A percentile compares a stretch with the other conserved stretches of the same genome.
Conservation (phyloP, 1,140 invertebrate genomes). For the Formica exsecta region DNA sequence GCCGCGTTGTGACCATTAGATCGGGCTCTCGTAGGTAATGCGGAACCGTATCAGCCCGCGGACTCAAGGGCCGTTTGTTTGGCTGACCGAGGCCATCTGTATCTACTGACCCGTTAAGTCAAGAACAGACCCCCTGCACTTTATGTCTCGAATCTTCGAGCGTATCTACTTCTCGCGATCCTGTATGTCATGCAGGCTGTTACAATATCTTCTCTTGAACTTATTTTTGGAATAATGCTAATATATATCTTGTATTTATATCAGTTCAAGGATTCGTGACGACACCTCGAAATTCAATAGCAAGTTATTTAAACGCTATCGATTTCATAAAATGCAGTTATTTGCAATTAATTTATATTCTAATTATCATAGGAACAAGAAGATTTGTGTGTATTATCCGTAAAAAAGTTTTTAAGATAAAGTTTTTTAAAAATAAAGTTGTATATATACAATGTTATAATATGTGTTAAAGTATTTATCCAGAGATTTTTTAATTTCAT, state of each 20-base stretch:
- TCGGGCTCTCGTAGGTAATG: conserved; percentile 28
- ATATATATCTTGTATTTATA: conserved; percentile 11
- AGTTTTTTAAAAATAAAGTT: not conserved
- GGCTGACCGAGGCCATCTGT: conserved; percentile 60
- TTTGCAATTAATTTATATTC: not conserved
- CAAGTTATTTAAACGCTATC: not conserved
- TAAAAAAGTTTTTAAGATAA: not conserved
- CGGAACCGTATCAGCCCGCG: conserved; percentile 54
- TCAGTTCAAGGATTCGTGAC: conserved; percentile 3
- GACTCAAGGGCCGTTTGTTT: conserved; percentile 61
- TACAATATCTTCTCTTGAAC: conserved; percentile 51
- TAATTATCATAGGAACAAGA: not conserved
- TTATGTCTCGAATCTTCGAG: conserved; percentile 56
- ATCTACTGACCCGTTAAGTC: conserved; percentile 71
- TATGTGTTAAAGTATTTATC: not conserved
- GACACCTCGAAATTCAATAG: not conserved
- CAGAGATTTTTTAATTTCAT: not conserved
- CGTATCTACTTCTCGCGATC: conserved; percentile 51
- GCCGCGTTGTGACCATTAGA: conserved; percentile 45
- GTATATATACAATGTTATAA: not conserved
- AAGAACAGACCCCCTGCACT: conserved; percentile 63
- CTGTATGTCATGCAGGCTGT: conserved; percentile 49
- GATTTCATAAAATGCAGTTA: not conserved
- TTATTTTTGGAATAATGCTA: conserved; percentile 37
- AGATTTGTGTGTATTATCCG: not conserved